Evolutionary conservation across 2,797 vertebrate species (phyloP).

Genomic region (Acomys russatus): DNA sequence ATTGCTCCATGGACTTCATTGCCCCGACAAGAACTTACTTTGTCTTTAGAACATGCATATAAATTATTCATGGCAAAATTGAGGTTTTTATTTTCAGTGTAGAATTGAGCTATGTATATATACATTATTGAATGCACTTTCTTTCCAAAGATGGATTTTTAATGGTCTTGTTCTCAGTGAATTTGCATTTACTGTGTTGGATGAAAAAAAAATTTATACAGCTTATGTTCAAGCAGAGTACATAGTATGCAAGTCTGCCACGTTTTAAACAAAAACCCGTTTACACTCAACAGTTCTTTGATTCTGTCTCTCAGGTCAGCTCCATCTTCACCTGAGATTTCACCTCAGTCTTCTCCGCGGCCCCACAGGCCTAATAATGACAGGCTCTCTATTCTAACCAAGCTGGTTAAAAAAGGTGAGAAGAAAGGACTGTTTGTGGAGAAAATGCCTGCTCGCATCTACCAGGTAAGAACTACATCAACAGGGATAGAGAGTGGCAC

Average conservation of each 20-base stretch:
- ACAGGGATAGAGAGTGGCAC: neutral
- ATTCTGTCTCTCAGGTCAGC: slow-evolving; percentile 92
- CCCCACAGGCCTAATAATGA: slow-evolving; percentile 98
- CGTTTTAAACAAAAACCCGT: neutral
- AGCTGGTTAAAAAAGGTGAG: slow-evolving; percentile 97
- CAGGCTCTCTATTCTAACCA: slow-evolving; percentile 97
- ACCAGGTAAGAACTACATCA: slow-evolving; percentile 91
- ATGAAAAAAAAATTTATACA: neutral
- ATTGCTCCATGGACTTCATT: neutral
- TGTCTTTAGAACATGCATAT: slow-evolving; percentile 29
- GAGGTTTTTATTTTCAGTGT: neutral
- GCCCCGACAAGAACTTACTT: slow-evolving; percentile 20
- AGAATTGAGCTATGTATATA: neutral
- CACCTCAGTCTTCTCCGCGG: slow-evolving; percentile 98
- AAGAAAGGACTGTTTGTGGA: slow-evolving; percentile 99
- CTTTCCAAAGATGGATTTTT: neutral
- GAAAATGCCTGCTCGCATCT: slow-evolving; percentile 98
- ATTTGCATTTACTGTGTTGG: slow-evolving; percentile 4
- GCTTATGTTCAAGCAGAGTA: neutral
- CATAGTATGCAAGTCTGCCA: neutral
- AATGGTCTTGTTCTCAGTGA: neutral
- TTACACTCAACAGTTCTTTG: neutral
- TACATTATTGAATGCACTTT: neutral
- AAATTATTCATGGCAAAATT: slow-evolving; percentile 34
- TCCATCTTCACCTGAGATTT: slow-evolving; percentile 98